phyloP scores from a whole-genome alignment of 2,797 vertebrate genomes.

The Squalus acanthias region DNA sequence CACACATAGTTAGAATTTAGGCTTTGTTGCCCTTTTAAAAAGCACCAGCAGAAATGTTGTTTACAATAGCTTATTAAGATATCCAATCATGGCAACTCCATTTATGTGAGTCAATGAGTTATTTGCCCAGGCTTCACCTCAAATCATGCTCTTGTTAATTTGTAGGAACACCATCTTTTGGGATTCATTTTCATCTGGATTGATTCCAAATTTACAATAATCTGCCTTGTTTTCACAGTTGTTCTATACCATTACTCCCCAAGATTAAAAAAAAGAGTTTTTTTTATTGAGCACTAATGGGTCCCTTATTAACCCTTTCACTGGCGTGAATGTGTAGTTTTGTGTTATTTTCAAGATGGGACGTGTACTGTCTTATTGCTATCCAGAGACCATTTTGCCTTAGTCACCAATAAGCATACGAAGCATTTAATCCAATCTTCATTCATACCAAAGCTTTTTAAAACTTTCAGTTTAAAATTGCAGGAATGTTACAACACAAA shows the following conservation, averaged over 20 bases:
- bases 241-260: slow-evolving; percentile 7
- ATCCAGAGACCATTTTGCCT: not conserved
- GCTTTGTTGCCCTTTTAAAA: slow-evolving; percentile 18
- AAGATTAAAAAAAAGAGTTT: not conserved
- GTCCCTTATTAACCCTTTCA: slow-evolving; percentile 20
- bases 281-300: slow-evolving; percentile 10
- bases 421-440: not conserved
- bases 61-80: slow-evolving; percentile 8
- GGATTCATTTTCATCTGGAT: slow-evolving; percentile 33
- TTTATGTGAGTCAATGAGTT: not conserved
- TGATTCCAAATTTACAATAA: slow-evolving; percentile 19
- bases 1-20: not conserved
- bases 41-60: not conserved
- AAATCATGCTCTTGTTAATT: slow-evolving; percentile 30
- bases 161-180: not conserved
- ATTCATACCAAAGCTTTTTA: not conserved
- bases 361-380: not conserved
- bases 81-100: slow-evolving; percentile 9
- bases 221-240: slow-evolving; percentile 30
- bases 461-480: not conserved
- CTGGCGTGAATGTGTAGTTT: not conserved
- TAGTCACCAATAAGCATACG: not conserved
- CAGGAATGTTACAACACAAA: not conserved
- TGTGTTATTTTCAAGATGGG: not conserved
- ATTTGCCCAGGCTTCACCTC: slow-evolving; percentile 27